phyloP scores from a whole-genome alignment of 2,888 invertebrate species.

The Meghimatium bilineatum region DNA sequence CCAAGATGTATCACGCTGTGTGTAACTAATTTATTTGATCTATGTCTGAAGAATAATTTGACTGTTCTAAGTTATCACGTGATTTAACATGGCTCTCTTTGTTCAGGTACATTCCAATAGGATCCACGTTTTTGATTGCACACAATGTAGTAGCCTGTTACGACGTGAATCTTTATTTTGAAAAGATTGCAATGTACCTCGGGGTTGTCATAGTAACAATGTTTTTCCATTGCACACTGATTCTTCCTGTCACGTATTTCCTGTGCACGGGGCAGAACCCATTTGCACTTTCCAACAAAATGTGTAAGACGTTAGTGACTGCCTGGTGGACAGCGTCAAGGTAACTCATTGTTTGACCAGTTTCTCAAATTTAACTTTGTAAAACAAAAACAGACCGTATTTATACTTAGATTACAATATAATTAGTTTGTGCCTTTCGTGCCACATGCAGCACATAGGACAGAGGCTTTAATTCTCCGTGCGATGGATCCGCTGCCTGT shows the following conservation, averaged over 20 bases:
- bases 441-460: too few species aligned
- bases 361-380: too few species aligned
- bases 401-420: too few species aligned
- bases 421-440: too few species aligned
- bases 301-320: constrained; percentile 82
- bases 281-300: constrained; percentile 62
- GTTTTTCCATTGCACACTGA: constrained; percentile 92
- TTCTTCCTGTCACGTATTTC: constrained; percentile 91
- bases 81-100: neutral
- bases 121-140: constrained; percentile 80
- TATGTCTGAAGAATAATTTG: too few species aligned
- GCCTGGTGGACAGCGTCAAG: constrained; percentile 56
- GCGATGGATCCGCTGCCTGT: too few species aligned
- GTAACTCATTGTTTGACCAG: neutral
- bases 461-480: too few species aligned
- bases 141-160: constrained; percentile 93
- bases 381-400: too few species aligned
- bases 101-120: constrained; percentile 75
- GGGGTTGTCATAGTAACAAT: constrained; percentile 89
- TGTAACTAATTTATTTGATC: too few species aligned
- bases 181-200: constrained; percentile 92
- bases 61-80: too few species aligned
- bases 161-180: constrained; percentile 87
- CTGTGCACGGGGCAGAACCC: constrained; percentile 71
- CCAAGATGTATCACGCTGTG: too few species aligned